These are phyloP conservation scores for Entomobrya multifasciata DNA, from an alignment of 2,888 invertebrate genomes.

Conservation along the genomic window DNA sequence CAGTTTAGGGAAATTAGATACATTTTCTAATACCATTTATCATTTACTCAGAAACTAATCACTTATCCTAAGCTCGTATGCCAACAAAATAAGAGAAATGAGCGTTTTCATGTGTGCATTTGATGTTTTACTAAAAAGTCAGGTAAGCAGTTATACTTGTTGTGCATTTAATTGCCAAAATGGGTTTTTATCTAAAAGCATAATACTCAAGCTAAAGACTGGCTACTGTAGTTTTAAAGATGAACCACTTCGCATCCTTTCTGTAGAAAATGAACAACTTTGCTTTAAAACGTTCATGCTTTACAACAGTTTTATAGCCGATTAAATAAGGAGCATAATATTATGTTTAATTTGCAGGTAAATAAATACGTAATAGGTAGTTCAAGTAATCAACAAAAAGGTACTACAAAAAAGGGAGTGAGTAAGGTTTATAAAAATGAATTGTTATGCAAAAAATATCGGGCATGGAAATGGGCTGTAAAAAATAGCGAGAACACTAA, in stretches of 20 bases:
- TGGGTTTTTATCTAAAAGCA: background rate
- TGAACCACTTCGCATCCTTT: background rate
- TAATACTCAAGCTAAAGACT: background rate
- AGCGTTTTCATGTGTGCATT: too few relatives aligned
- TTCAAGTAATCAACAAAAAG: slow-evolving; percentile 31
- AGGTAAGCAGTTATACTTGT: background rate
- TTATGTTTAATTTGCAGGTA: slow-evolving; percentile 30
- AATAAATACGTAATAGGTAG: slow-evolving; percentile 17
- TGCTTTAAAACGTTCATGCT: slow-evolving; percentile 18
- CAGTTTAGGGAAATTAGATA: background rate
- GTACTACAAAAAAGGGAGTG: too few relatives aligned
- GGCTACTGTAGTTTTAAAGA: background rate
- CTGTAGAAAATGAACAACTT: slow-evolving; percentile 9
- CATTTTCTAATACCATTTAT: slow-evolving; percentile 19
- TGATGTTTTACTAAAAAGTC: background rate
- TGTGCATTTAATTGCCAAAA: background rate
- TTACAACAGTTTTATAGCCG: slow-evolving; percentile 13
- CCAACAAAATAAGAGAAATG: too few relatives aligned
- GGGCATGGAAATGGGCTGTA: background rate
- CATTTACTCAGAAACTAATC: background rate
- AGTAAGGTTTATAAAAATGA: background rate
- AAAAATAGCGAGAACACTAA: background rate
- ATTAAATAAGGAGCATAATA: slow-evolving; percentile 33
- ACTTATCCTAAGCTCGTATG: too few relatives aligned
- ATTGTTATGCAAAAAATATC: background rate